Evolutionary conservation across 2,888 invertebrate genomes (phyloP).

Genomic region (Encarsia formosa): DNA sequence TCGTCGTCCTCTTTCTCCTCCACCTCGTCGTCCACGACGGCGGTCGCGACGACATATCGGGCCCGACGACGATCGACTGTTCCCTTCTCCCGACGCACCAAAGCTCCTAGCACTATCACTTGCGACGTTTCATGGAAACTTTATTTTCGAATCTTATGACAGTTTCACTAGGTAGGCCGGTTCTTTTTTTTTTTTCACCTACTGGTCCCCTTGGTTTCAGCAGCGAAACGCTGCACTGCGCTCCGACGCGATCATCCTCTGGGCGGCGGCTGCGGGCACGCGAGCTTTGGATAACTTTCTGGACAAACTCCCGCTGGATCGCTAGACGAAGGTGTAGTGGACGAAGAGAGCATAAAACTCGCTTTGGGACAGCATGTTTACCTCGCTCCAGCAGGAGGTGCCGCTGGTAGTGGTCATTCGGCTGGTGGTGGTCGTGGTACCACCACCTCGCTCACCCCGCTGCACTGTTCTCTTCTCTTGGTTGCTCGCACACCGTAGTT

Average conservation of each 20-base stretch:
- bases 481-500: background rate
- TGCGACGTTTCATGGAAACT: conserved; percentile 19
- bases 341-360: conserved; percentile 49
- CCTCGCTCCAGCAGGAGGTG: background rate
- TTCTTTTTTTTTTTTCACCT: no score
- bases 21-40: conserved; percentile 9
- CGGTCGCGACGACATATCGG: conserved; percentile 11
- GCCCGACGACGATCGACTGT: background rate
- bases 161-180: no score
- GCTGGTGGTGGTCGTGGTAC: background rate
- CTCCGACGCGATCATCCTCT: no score
- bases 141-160: no score
- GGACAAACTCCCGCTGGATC: no score
- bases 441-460: background rate
- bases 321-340: conserved; percentile 49
- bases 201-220: no score
- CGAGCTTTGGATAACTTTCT: no score
- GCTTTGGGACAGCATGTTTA: conserved; percentile 47
- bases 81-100: no score
- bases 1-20: conserved; percentile 12
- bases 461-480: background rate
- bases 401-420: no score
- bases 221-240: background rate
- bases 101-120: conserved; percentile 16
- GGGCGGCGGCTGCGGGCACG: no score